Percentiles rank a stretch among this genome's conserved stretches.
These are phyloP conservation scores for Bellardia bayeri DNA, from an alignment of 2,888 invertebrate species.

Conservation along the genomic window DNA sequence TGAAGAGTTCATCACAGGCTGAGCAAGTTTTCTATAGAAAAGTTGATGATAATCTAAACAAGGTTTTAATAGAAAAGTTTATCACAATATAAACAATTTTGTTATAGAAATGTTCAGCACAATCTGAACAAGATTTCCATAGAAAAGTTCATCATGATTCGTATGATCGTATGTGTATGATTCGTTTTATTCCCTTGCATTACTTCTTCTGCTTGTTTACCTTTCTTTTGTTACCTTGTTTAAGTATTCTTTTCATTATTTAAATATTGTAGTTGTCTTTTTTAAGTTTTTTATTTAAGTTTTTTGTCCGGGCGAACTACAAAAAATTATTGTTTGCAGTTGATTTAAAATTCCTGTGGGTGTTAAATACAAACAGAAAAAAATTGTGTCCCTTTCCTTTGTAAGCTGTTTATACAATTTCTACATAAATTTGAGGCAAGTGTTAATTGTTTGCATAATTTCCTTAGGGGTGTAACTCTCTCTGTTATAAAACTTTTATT, in stretches of 20 bases:
- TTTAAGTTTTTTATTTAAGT: neutral
- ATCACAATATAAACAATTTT: no score
- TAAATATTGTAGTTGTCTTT: neutral
- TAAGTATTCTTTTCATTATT: neutral
- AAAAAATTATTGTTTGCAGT: conserved; percentile 21
- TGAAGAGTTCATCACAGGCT: no score
- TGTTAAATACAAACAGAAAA: conserved; percentile 32
- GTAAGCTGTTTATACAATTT: conserved; percentile 7
- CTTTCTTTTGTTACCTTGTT: neutral
- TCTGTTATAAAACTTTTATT: neutral
- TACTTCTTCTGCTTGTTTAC: neutral
- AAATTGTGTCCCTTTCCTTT: neutral
- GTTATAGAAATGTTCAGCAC: no score
- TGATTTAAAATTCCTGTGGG: conserved; percentile 47
- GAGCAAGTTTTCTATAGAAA: no score
- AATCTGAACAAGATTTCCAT: no score
- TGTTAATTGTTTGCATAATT: conserved; percentile 53
- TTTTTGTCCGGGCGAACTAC: neutral
- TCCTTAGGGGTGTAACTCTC: conserved; percentile 1
- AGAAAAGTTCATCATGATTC: no score
- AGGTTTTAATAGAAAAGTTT: no score
- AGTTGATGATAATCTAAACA: no score
- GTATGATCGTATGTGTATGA: neutral
- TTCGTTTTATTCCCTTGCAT: neutral
- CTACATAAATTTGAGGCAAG: conserved; percentile 4